Evolutionary conservation across 2,797 vertebrate genomes (phyloP).

Genomic region (Heterohyrax brucei): DNA sequence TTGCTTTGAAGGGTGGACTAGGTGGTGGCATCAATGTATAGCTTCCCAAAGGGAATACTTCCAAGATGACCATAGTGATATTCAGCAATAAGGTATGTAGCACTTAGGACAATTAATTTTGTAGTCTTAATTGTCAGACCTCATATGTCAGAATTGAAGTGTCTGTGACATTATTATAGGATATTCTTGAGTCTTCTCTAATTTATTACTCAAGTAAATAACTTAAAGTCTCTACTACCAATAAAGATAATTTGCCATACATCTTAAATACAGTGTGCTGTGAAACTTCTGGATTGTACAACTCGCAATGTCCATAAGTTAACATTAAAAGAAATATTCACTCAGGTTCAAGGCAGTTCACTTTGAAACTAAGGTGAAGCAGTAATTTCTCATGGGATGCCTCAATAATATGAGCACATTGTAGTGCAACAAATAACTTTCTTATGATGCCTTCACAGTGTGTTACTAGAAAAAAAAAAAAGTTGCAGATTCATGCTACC

Average conservation of each 20-base stretch:
- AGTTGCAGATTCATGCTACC: too few relatives aligned
- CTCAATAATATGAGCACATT: neutral
- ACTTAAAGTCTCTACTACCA: constrained; percentile 32
- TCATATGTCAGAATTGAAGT: neutral
- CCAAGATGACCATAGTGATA: too few relatives aligned
- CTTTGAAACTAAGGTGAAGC: constrained; percentile 16
- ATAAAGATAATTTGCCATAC: constrained; percentile 14
- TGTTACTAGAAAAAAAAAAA: too few relatives aligned
- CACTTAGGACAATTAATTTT: too few relatives aligned
- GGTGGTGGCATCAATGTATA: too few relatives aligned
- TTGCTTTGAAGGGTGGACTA: too few relatives aligned
- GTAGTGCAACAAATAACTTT: neutral
- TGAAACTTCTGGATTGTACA: neutral
- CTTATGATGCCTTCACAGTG: neutral
- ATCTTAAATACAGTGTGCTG: neutral
- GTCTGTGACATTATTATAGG: neutral
- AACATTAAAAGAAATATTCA: constrained; percentile 49
- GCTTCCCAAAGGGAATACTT: too few relatives aligned
- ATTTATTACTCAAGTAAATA: constrained; percentile 8
- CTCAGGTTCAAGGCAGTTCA: constrained; percentile 34
- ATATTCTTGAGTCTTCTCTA: constrained; percentile 39
- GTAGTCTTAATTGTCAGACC: too few relatives aligned
- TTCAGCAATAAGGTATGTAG: too few relatives aligned
- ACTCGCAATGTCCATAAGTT: constrained; percentile 4
- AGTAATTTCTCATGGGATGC: neutral